These are phyloP conservation scores for Chironomus riparius DNA, from an alignment of 2,888 invertebrate species.

Conservation along the genomic window DNA sequence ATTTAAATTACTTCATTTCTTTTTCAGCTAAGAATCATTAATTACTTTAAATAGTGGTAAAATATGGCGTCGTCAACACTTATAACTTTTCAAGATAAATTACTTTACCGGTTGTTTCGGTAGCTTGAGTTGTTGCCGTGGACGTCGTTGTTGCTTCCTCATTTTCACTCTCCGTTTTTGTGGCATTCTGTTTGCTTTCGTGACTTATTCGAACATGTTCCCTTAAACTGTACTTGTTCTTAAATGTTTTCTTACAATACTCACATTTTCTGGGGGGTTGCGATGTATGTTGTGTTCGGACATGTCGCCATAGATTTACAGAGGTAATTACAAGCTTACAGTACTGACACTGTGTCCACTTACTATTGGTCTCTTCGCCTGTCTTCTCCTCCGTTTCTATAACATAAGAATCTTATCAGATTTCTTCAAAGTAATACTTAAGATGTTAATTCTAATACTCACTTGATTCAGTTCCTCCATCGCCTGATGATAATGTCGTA, in stretches of 20 bases:
- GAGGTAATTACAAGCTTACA: constrained; percentile 45
- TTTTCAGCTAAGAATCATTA: no score
- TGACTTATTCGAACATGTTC: constrained; percentile 43
- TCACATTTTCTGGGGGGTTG: constrained; percentile 43
- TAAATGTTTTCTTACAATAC: constrained; percentile 43
- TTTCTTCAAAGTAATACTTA: neutral
- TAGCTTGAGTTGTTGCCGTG: neutral
- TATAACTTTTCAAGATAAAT: constrained; percentile 22
- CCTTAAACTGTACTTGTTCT: constrained; percentile 43
- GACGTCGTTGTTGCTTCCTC: neutral
- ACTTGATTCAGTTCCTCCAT: constrained; percentile 5
- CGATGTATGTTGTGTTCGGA: constrained; percentile 44
- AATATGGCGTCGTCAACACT: neutral
- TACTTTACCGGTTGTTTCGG: neutral
- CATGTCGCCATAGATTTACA: constrained; percentile 45
- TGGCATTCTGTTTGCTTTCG: constrained; percentile 37
- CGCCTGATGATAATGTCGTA: neutral
- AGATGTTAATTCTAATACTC: neutral
- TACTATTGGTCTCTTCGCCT: constrained; percentile 37
- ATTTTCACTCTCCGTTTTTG: neutral
- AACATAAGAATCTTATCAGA: constrained; percentile 17
- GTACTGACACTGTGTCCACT: constrained; percentile 45
- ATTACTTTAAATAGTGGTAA: no score
- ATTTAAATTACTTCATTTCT: no score
- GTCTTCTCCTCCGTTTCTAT: constrained; percentile 19